Base-by-base conservation (phyloP, 2,113 vertebrate species). In the Thinocorus orbignyianus region DNA sequence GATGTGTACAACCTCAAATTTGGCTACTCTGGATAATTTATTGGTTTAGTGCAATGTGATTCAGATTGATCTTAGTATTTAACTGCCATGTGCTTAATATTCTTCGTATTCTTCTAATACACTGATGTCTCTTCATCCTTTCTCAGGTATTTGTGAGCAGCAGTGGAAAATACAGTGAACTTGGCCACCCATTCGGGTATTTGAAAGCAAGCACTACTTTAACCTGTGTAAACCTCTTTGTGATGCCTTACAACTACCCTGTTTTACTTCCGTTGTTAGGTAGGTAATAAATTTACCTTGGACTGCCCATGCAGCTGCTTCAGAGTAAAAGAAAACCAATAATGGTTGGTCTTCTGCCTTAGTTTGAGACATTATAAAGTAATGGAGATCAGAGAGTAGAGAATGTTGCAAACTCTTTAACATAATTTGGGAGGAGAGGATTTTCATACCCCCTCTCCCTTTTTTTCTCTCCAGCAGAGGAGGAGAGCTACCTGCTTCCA, bases 221-320 rank as follows among this genome's bases (percentile, higher is more conserved):
- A 97, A 98, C 98, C 93, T 98, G 98, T 95, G 98, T 98, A 96
- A 98, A 98, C 96, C 98, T 98, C 96, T 98, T 98, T 98, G 98
- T 98, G 97, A 98, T 98, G 98, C 98, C 98, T 96, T 98, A 98
- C 97, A 98, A 98, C 98, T 98, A 98, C 62, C 98, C 98, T 69
- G 98, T 98, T 81, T 98, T 98, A 86, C 98, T 98, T 93, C 98
- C 98, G 17, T 88, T 98, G 97, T 97, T 98, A 96, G 98, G 98
- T 98, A 97, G 97, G 98, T 98, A 82, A 92, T 35, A 48, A 31
- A 23, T 71, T 86, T 66, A 64, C 51, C 7, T 49, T 77, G 49
- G 9, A 37, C 78, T 82, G 26, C 55, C 13, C 54, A 10, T 69
- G 88, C 92, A 87, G 94, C 84, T 92, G 49, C 86, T 93, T 95